Conservation (phyloP, 1,140 invertebrate species). For the Drosophila orena region DNA sequence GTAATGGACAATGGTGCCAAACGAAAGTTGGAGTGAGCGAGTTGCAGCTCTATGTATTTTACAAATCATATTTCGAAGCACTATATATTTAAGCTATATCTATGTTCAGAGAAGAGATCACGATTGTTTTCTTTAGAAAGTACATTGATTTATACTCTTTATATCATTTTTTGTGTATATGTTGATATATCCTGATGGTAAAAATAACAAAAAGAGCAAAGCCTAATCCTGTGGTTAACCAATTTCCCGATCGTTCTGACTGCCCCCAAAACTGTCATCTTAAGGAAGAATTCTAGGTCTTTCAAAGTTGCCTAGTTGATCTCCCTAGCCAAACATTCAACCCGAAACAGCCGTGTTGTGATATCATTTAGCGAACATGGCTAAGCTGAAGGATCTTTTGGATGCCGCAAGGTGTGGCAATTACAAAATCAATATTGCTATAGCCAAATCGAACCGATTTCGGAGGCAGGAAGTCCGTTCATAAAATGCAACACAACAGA, state of each 20-base stretch:
- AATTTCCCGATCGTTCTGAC: no score
- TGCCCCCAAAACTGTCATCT: constrained; percentile 5
- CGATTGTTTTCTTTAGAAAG: neutral
- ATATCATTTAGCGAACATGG: constrained; percentile 33
- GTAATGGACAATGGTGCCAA: neutral
- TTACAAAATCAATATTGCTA: constrained; percentile 75
- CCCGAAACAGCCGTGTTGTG: constrained; percentile 19
- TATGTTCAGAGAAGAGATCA: no score
- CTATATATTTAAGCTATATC: no score
- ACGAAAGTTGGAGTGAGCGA: no score
- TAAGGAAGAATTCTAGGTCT: neutral
- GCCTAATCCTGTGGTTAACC: neutral
- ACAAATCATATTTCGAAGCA: no score
- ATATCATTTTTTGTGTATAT: neutral
- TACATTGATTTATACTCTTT: no score
- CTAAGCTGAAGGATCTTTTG: constrained; percentile 5
- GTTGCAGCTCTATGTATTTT: no score
- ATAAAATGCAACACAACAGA: constrained; percentile 21
- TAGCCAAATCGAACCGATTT: constrained; percentile 44
- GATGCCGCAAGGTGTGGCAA: constrained; percentile 44
- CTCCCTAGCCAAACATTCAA: neutral
- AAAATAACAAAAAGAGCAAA: neutral
- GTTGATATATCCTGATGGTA: neutral
- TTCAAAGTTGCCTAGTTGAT: neutral
- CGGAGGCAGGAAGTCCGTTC: constrained; percentile 29